Evolutionary conservation across 2,888 invertebrate genomes (phyloP).

Genomic region (Nemotelus nigrinus): DNA sequence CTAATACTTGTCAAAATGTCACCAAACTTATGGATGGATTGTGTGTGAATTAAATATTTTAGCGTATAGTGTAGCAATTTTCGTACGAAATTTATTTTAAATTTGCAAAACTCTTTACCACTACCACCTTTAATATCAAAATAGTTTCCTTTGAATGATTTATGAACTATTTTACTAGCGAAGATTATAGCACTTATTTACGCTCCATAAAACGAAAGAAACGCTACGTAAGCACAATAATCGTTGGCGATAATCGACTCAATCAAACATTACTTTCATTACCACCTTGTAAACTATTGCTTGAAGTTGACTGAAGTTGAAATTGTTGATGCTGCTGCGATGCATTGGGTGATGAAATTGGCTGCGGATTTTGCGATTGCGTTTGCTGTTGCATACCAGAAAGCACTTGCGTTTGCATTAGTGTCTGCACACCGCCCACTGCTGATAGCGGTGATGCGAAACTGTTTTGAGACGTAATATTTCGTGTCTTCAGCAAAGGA

Average conservation of each 20-base stretch:
- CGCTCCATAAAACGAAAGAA: neutral
- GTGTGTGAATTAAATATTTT: too few species aligned
- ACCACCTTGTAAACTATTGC: slow-evolving; percentile 52
- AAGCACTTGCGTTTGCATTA: slow-evolving; percentile 54
- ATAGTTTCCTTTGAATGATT: too few species aligned
- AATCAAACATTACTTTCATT: slow-evolving; percentile 53
- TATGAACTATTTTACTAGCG: too few species aligned
- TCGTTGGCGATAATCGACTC: slow-evolving; percentile 37
- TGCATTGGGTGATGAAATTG: slow-evolving; percentile 52
- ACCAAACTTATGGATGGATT: too few species aligned
- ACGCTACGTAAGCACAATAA: slow-evolving; percentile 45
- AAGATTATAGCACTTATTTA: neutral
- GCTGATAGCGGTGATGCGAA: slow-evolving; percentile 64
- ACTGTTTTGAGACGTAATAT: slow-evolving; percentile 71
- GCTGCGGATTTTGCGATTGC: slow-evolving; percentile 45
- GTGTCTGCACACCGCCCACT: slow-evolving; percentile 58
- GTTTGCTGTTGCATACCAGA: slow-evolving; percentile 51
- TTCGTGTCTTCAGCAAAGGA: slow-evolving; percentile 82
- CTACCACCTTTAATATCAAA: too few species aligned
- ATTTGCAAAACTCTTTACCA: too few species aligned
- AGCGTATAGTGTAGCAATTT: too few species aligned
- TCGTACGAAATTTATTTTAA: too few species aligned
- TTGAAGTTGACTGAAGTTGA: slow-evolving; percentile 51
- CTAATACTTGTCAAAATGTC: too few species aligned
- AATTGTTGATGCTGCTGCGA: slow-evolving; percentile 50